Conservation (phyloP, 2,113 vertebrate genomes). For the Dicentrarchus labrax region DNA sequence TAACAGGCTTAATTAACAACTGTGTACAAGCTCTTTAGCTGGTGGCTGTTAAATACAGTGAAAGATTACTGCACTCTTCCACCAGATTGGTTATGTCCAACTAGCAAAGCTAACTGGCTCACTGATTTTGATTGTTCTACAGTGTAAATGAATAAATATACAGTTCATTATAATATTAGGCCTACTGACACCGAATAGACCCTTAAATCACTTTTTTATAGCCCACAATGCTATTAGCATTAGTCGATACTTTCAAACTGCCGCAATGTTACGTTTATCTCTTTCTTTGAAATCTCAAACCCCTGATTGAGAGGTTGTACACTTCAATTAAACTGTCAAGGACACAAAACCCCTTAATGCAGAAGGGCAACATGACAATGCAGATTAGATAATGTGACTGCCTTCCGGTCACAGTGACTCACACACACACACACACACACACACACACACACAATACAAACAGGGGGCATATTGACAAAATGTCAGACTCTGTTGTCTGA, state of each 20-base stretch:
- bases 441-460: not conserved
- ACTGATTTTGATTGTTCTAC: not conserved
- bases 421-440: slow-evolving; percentile 2
- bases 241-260: no score
- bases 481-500: slow-evolving; percentile 63
- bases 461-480: slow-evolving; percentile 72
- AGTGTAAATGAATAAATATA: not conserved
- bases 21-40: not conserved
- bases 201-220: not conserved
- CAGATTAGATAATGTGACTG: slow-evolving; percentile 58
- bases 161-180: not conserved
- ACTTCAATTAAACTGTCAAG: slow-evolving; percentile 14
- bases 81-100: not conserved
- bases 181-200: not conserved
- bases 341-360: slow-evolving; percentile 41
- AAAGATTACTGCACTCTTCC: not conserved
- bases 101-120: not conserved
- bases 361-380: slow-evolving; percentile 57
- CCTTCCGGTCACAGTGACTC: slow-evolving; percentile 33
- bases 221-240: not conserved
- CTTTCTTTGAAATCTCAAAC: no score
- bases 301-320: not conserved
- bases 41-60: no score
- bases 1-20: not conserved
- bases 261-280: no score